Percentiles rank a stretch among this genome's conserved stretches.
Evolutionary conservation across 2,888 invertebrate species (phyloP).

Genomic region (Drosophila neotestacea): DNA sequence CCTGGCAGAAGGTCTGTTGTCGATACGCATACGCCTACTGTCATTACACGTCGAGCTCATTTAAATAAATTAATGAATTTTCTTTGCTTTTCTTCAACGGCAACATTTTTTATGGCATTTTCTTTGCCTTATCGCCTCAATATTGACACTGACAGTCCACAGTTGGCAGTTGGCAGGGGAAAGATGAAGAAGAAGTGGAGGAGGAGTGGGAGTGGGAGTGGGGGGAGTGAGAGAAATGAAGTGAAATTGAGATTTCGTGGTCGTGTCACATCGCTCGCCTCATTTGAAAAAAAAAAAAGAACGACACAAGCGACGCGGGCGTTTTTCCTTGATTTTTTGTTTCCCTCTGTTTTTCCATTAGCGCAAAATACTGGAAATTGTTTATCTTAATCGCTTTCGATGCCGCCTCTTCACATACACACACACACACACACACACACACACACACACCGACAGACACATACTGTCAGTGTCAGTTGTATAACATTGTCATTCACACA

Average conservation of each 20-base stretch:
- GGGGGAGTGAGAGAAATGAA: not conserved
- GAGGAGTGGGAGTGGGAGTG: not conserved
- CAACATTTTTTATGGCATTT: constrained; percentile 62
- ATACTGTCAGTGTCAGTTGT: constrained; percentile 14
- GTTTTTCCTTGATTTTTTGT: not conserved
- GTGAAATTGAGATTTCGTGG: constrained; percentile 63
- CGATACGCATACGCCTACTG: constrained; percentile 50
- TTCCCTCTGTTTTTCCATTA: constrained; percentile 58
- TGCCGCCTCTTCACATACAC: constrained; percentile 26
- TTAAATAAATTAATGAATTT: constrained; percentile 77
- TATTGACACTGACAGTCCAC: constrained; percentile 60
- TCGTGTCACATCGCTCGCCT: constrained; percentile 70
- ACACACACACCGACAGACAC: not conserved
- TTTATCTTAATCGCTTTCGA: constrained; percentile 73
- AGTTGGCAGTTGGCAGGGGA: not conserved
- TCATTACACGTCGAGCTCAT: constrained; percentile 73
- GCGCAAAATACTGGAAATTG: constrained; percentile 68
- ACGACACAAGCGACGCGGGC: constrained; percentile 3
- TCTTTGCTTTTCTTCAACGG: constrained; percentile 53
- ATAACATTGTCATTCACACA: constrained; percentile 42
- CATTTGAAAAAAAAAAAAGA: constrained; percentile 48
- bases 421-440: not conserved
- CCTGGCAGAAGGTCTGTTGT: constrained; percentile 21
- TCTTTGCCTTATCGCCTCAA: constrained; percentile 68
- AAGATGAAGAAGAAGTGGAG: not conserved